Conservation (phyloP, 2,113 vertebrate species). For the Lamprotornis superbus region DNA sequence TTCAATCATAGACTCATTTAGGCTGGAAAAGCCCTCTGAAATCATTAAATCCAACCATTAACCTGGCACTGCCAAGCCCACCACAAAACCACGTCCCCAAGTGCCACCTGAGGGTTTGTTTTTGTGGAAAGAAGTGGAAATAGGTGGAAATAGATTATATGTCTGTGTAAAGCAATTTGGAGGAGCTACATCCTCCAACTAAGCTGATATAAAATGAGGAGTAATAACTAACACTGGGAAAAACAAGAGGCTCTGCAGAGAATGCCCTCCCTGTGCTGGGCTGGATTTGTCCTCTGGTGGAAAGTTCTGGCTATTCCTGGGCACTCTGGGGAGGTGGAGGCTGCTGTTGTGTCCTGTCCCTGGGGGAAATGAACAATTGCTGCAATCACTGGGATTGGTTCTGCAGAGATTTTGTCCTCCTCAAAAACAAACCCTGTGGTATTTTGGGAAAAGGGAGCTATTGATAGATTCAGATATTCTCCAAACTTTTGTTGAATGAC, state of each 20-base stretch:
- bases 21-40: background rate
- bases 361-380: background rate
- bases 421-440: background rate
- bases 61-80: background rate
- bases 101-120: background rate
- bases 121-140: background rate
- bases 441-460: background rate
- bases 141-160: background rate
- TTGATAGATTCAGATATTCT: background rate
- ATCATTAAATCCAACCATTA: background rate
- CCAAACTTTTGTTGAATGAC: accelerated
- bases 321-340: background rate
- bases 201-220: background rate
- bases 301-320: background rate
- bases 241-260: background rate
- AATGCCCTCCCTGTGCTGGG: background rate
- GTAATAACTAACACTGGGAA: background rate
- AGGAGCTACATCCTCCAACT: background rate
- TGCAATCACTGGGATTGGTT: background rate
- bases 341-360: background rate
- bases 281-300: background rate
- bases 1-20: background rate
- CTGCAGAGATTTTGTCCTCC: background rate
- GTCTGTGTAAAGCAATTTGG: background rate
- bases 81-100: background rate